phyloP scores from a whole-genome alignment of 2,888 invertebrate genomes.

The Disparrhopalites patrizii region DNA sequence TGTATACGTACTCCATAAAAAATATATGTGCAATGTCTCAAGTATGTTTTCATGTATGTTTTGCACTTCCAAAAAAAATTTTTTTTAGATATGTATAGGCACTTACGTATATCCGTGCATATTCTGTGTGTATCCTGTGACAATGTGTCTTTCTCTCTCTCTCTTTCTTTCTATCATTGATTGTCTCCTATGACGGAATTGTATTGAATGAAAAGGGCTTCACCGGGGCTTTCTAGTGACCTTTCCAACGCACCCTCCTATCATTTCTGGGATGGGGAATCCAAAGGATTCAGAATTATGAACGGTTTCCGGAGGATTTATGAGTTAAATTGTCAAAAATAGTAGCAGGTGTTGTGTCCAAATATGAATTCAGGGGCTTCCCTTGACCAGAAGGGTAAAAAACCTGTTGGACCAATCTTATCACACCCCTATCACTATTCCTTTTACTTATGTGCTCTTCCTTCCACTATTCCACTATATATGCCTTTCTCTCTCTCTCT shows the following conservation, averaged over 20 bases:
- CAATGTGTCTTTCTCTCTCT: slow-evolving; percentile 22
- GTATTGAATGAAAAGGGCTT: not conserved
- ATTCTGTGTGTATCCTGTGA: slow-evolving; percentile 24
- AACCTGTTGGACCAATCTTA: slow-evolving; percentile 41
- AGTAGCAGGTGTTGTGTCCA: slow-evolving; percentile 43
- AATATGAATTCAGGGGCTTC: slow-evolving; percentile 40
- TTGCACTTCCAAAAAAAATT: no score
- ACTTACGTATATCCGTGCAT: no score
- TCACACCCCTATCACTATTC: slow-evolving; percentile 33
- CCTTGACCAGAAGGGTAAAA: slow-evolving; percentile 36
- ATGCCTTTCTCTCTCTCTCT: not conserved
- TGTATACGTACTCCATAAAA: no score
- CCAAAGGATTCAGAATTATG: slow-evolving; percentile 18
- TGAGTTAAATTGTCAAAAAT: slow-evolving; percentile 31
- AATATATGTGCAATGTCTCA: not conserved
- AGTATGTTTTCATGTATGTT: not conserved
- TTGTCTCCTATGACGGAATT: slow-evolving; percentile 18
- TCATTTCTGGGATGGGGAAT: slow-evolving; percentile 17
- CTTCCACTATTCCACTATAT: slow-evolving; percentile 3
- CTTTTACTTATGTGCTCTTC: slow-evolving; percentile 21
- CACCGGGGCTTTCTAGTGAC: slow-evolving; percentile 15
- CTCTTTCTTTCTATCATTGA: not conserved
- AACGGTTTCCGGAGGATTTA: slow-evolving; percentile 24
- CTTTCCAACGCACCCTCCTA: slow-evolving; percentile 15
- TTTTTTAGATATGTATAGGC: no score